phyloP scores from a whole-genome alignment of 2,888 invertebrate species.

The Drosophila phalerata region DNA sequence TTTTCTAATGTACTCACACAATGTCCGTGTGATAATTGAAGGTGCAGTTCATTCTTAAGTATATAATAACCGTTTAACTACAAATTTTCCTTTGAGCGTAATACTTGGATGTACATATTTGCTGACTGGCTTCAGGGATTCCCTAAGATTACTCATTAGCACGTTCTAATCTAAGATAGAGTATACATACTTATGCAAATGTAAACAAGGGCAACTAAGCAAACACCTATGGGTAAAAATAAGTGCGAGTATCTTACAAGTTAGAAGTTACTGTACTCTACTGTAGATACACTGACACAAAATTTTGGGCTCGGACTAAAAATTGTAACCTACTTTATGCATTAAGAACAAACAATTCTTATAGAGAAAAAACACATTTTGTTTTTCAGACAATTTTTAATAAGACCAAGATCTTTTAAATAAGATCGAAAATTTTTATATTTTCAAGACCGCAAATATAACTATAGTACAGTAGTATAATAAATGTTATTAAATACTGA shows the following conservation, averaged over 20 bases:
- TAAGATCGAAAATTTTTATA: too few species aligned
- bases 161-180: slow-evolving; percentile 67
- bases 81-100: not conserved
- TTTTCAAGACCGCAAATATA: too few species aligned
- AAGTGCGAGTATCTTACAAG: not conserved
- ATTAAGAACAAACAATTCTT: too few species aligned
- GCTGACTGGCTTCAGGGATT: not conserved
- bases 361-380: too few species aligned
- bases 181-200: slow-evolving; percentile 7
- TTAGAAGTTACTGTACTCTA: not conserved
- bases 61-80: slow-evolving; percentile 3
- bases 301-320: too few species aligned
- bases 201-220: slow-evolving; percentile 5
- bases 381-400: too few species aligned
- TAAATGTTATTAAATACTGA: too few species aligned
- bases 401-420: too few species aligned
- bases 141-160: slow-evolving; percentile 77
- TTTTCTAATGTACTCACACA: not conserved
- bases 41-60: not conserved
- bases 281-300: too few species aligned
- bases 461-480: too few species aligned
- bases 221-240: slow-evolving; percentile 16
- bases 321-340: too few species aligned
- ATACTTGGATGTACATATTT: not conserved
- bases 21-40: not conserved